Evolutionary conservation across 2,888 invertebrate species (phyloP), one percentile per base, ranked within the genome.

Genomic region (Carpatolechia fugitivella): DNA sequence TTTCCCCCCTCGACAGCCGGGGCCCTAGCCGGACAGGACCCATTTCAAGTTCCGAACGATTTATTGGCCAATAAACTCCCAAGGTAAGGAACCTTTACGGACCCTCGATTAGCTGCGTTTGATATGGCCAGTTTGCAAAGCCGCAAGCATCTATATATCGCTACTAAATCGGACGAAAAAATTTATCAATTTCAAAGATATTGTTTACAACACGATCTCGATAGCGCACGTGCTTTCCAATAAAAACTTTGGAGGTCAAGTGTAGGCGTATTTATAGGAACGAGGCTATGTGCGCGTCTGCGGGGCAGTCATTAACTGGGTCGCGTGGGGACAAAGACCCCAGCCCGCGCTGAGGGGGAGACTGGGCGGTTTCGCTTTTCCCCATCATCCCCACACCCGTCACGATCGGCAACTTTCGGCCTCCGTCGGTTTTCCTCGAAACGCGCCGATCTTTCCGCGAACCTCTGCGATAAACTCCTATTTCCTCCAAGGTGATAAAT

Each of bases 181-280:
- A 20, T n/a, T 16, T 20, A 63, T 64, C 69, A 65, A 69, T 59
- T 57, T 10, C 56, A 57, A 47, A 57, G 54, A 62, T 73, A 80
- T 78, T 82, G 80, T 85, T 85, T 82, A 81, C 81, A 79, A 79
- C 72, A 76, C 78, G 76, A 74, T 83, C 80, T 82, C 76, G 76
- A 76, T 78, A 75, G 73, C 73, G 82, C 86, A 85, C 87, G 85
- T 88, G 88, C 76, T 85, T 85, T 86, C 81, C 85, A 87, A 89
- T 88, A 89, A 89, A 89, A 90, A 88, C 84, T 88, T 89, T 89
- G 80, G 88, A 89, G 89, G 89, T 90, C 89, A 90, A 90, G 89
- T 89, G 89, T 89, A 85, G 87, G 88, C 85, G 87, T 87, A 88
- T 89, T 88, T 90, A 89, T 90, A 87, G 80, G 70, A 79, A 78